Conservation (phyloP, 2,888 invertebrate species). For the Congeria kusceri region DNA sequence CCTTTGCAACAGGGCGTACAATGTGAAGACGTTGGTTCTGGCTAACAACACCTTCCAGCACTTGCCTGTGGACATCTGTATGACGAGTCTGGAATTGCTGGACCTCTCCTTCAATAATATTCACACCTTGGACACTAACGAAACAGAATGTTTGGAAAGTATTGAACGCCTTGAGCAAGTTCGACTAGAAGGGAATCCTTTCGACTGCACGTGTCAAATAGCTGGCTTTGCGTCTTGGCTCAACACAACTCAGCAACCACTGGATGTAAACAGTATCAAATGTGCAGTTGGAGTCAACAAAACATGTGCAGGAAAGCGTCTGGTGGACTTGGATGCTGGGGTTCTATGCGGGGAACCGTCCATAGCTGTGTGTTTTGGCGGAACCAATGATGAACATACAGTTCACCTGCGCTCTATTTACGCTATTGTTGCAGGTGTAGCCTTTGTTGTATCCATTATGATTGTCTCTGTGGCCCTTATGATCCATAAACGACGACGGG, state of each 20-base stretch:
- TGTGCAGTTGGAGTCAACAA: conserved; percentile 9
- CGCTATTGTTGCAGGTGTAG: too few species aligned
- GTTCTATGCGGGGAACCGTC: conserved; percentile 31
- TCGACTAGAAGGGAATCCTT: conserved; percentile 37
- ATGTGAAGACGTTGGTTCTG: conserved; percentile 19
- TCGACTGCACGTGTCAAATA: conserved; percentile 29
- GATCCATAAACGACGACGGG: too few species aligned
- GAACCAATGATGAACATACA: too few species aligned
- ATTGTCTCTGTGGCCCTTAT: too few species aligned
- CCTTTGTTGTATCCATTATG: too few species aligned
- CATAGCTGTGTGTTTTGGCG: conserved; percentile 24
- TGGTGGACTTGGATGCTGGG: conserved; percentile 17
- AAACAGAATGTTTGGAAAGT: conserved; percentile 39
- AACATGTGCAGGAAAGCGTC: background rate
- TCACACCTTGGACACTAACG: conserved; percentile 15
- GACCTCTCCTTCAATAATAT: conserved; percentile 39
- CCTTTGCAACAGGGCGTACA: conserved; percentile 23
- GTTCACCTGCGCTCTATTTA: too few species aligned
- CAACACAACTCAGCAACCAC: conserved; percentile 17
- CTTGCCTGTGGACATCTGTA: conserved; percentile 25
- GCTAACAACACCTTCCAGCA: conserved; percentile 25
- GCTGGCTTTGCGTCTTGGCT: conserved; percentile 26
- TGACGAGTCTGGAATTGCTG: conserved; percentile 28
- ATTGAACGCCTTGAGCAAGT: conserved; percentile 31
- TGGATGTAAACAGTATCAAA: conserved; percentile 27